A percentile compares a stretch with the other conserved stretches of the same genome.
Evolutionary conservation across 2,797 vertebrate genomes (phyloP).

Genomic region (Neosilurus mollespiculum): DNA sequence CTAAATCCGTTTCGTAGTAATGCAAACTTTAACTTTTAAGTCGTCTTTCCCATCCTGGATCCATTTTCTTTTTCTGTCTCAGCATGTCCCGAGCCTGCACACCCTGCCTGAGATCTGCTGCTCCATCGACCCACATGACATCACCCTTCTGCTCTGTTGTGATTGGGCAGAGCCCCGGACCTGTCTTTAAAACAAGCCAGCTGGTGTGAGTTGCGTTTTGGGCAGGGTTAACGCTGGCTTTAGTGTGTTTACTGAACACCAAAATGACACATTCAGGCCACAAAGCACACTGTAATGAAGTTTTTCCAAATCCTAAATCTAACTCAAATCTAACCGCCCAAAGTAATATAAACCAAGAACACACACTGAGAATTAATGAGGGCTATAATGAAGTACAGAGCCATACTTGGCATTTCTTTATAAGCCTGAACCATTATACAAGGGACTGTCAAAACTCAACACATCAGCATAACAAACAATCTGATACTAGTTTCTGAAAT

Average conservation of each 20-base stretch:
- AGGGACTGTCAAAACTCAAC: not conserved
- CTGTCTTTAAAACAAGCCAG: slow-evolving; percentile 44
- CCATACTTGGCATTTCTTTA: not conserved
- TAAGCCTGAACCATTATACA: not conserved
- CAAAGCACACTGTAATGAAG: not conserved
- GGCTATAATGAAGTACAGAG: not conserved
- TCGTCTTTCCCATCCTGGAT: not conserved
- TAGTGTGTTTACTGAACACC: slow-evolving; percentile 38
- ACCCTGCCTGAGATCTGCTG: slow-evolving; percentile 23
- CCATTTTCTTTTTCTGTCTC: slow-evolving; percentile 15
- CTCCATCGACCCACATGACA: slow-evolving; percentile 61
- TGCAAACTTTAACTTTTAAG: not conserved
- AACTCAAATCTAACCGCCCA: not conserved
- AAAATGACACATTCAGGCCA: slow-evolving; percentile 35
- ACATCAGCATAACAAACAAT: not conserved
- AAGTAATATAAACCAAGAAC: not conserved
- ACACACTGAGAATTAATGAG: not conserved
- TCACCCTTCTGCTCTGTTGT: slow-evolving; percentile 57
- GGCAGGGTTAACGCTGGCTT: slow-evolving; percentile 16
- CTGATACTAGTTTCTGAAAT: not conserved
- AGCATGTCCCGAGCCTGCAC: slow-evolving; percentile 62
- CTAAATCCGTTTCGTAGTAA: not conserved
- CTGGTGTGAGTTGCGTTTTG: slow-evolving; percentile 41
- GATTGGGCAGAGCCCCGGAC: slow-evolving; percentile 50
- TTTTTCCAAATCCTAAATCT: not conserved